These are phyloP conservation scores for Mesoligia furuncula DNA, from an alignment of 2,888 invertebrate species.

Conservation along the genomic window DNA sequence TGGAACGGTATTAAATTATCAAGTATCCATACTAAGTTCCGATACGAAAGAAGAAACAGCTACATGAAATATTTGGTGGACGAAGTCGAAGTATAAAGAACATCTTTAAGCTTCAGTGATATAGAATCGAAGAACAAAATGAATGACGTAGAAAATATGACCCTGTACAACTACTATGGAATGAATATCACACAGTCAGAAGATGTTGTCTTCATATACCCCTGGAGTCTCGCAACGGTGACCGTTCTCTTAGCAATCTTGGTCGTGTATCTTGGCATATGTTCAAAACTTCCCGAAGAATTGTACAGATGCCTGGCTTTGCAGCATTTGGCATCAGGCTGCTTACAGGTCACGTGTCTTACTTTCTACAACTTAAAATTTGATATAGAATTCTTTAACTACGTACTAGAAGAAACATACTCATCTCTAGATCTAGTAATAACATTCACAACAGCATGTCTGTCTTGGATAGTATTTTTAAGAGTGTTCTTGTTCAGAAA, in stretches of 20 bases:
- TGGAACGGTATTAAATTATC: not conserved
- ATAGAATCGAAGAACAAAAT: not conserved
- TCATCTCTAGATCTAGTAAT: conserved; percentile 54
- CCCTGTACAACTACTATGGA: conserved; percentile 30
- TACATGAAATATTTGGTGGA: not conserved
- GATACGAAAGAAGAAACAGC: not conserved
- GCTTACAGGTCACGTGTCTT: conserved; percentile 43
- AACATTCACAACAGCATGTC: conserved; percentile 52
- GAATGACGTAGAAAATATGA: not conserved
- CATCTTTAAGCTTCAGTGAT: not conserved
- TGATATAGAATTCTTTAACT: not conserved
- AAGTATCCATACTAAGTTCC: not conserved
- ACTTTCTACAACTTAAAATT: conserved; percentile 39
- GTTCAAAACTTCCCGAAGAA: conserved; percentile 47
- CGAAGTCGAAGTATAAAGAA: not conserved
- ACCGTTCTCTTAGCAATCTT: conserved; percentile 18
- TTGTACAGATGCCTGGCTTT: conserved; percentile 51
- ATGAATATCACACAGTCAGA: conserved; percentile 21
- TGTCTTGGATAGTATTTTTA: conserved; percentile 63
- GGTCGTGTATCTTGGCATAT: conserved; percentile 30
- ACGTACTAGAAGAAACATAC: conserved; percentile 17
- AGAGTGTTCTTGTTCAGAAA: conserved; percentile 63
- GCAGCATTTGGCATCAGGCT: conserved; percentile 55
- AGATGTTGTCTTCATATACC: conserved; percentile 18
- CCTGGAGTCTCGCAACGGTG: conserved; percentile 20